phyloP scores from a whole-genome alignment of 2,888 invertebrate genomes.

The Timema podura region DNA sequence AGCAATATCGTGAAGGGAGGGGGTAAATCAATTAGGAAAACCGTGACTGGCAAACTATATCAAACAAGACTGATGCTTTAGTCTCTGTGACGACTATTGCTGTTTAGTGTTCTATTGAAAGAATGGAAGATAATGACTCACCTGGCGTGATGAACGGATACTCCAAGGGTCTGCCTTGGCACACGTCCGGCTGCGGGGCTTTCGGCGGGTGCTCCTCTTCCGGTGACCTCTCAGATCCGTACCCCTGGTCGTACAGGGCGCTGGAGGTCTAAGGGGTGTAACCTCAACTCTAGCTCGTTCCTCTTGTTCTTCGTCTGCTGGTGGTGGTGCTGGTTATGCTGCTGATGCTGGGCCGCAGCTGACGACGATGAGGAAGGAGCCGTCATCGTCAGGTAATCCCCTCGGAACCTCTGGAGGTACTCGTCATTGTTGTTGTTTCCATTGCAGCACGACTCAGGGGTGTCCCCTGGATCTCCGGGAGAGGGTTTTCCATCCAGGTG shows the following conservation, averaged over 20 bases:
- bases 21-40: too few relatives aligned
- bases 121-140: constrained; percentile 41
- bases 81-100: too few relatives aligned
- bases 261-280: constrained; percentile 40
- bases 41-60: too few relatives aligned
- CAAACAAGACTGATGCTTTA: too few relatives aligned
- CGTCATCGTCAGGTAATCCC: constrained; percentile 4
- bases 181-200: constrained; percentile 40
- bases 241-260: constrained; percentile 58
- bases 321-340: constrained; percentile 18
- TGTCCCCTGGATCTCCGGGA: constrained; percentile 21
- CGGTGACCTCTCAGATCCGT: constrained; percentile 71
- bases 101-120: too few relatives aligned
- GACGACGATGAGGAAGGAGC: background rate
- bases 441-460: constrained; percentile 26
- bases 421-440: constrained; percentile 33
- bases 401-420: background rate
- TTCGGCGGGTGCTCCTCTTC: constrained; percentile 57
- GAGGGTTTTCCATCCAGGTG: constrained; percentile 57
- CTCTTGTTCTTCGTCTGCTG: constrained; percentile 23
- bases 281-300: constrained; percentile 24
- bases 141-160: constrained; percentile 69
- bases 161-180: constrained; percentile 35
- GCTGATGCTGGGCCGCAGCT: constrained; percentile 10
- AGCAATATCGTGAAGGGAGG: too few relatives aligned